A percentile compares a stretch with the other conserved stretches of the same genome.
These are phyloP conservation scores for Takifugu flavidus DNA, from an alignment of 2,113 vertebrate genomes.

Conservation along the genomic window DNA sequence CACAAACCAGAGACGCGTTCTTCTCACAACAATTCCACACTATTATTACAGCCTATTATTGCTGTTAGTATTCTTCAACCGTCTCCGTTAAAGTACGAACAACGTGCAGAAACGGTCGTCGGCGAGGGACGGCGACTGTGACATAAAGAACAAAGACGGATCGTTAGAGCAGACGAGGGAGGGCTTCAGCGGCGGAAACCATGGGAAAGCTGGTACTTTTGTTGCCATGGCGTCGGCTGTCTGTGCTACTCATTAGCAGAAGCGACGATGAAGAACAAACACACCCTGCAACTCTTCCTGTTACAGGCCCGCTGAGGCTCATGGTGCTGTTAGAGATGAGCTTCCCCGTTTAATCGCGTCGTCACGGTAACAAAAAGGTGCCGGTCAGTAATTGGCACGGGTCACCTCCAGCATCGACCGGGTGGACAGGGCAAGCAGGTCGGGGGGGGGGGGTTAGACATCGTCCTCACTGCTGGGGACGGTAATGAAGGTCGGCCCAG, in stretches of 20 bases:
- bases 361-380: too few species aligned
- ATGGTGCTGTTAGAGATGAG: too few species aligned
- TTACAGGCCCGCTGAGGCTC: too few species aligned
- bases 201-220: slow-evolving; percentile 28
- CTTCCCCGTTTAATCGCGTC: too few species aligned
- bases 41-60: too few species aligned
- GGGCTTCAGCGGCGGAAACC: slow-evolving; percentile 12
- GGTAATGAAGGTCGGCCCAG: slow-evolving; percentile 17
- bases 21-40: too few species aligned
- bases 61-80: too few species aligned
- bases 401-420: too few species aligned
- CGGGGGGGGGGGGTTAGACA: slow-evolving; percentile 5
- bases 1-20: too few species aligned
- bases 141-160: slow-evolving; percentile 39
- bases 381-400: too few species aligned
- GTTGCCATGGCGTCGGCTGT: slow-evolving; percentile 16
- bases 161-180: slow-evolving; percentile 30
- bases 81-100: too few species aligned
- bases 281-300: slow-evolving; percentile 12
- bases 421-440: background rate
- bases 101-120: background rate
- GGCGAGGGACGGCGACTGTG: slow-evolving; percentile 2
- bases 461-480: background rate
- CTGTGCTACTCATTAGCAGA: slow-evolving; percentile 4
- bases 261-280: slow-evolving; percentile 19